Conservation (phyloP, 1,140 invertebrate genomes). For the Nephotettix cincticeps region DNA sequence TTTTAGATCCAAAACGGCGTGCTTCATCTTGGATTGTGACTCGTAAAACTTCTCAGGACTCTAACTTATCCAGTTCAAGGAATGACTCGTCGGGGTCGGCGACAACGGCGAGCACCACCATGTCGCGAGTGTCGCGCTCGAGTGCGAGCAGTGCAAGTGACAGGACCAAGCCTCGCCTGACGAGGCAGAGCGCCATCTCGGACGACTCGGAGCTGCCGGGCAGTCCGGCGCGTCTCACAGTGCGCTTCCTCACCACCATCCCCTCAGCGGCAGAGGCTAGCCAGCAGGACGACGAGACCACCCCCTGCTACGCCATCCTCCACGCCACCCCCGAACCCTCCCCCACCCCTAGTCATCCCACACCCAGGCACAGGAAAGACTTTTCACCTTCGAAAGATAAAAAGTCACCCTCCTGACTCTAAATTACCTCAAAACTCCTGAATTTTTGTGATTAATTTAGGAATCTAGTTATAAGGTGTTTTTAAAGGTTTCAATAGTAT, state of each 20-base stretch:
- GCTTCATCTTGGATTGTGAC: constrained; percentile 85
- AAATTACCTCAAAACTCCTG: constrained; percentile 15
- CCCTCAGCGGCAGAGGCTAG: constrained; percentile 77
- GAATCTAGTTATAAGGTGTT: constrained; percentile 15
- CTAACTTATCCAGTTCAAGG: constrained; percentile 77
- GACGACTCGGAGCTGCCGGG: constrained; percentile 39
- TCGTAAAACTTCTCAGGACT: constrained; percentile 86
- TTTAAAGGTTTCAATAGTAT: neutral
- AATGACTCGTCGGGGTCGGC: constrained; percentile 87
- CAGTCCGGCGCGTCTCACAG: constrained; percentile 54
- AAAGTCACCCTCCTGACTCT: constrained; percentile 25
- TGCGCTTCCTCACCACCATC: constrained; percentile 73
- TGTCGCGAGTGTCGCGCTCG: constrained; percentile 63
- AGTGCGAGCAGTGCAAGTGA: constrained; percentile 30
- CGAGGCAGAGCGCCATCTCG: constrained; percentile 65
- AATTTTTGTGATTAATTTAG: constrained; percentile 24
- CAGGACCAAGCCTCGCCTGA: constrained; percentile 64
- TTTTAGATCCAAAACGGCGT: constrained; percentile 71
- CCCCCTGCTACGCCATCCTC: constrained; percentile 35
- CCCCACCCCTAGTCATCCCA: constrained; percentile 36
- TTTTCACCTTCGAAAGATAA: constrained; percentile 25
- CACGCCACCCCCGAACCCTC: constrained; percentile 36
- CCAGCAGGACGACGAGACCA: constrained; percentile 63
- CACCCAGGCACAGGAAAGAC: constrained; percentile 20
- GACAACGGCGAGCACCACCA: constrained; percentile 79